Evolutionary conservation across 2,113 vertebrate genomes (phyloP), one percentile per base, ranked within the genome.

Genomic region (Upupa epops): DNA sequence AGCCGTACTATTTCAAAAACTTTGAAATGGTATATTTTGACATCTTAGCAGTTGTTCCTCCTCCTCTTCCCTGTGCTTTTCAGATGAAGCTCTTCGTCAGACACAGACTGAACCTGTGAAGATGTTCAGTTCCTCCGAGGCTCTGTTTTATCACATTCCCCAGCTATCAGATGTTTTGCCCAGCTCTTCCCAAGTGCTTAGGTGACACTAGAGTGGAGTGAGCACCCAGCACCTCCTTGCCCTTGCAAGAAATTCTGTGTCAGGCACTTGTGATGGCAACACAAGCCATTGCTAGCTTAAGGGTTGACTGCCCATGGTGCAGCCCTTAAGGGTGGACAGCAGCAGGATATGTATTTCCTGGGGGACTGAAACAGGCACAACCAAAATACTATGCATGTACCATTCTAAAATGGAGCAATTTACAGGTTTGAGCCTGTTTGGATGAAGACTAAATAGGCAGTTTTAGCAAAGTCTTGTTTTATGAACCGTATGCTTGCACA

Each of bases 271-370:
- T 8, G n/a, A 10, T 36, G 68, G 82, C 42, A 32, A 31, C 19
- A 40, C 8, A 34, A 75, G 51, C 31, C 11, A 25, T 6, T 19
- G 60, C 32, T 31, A 24, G 9, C 21, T 60, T 40, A 60, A 28
- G 18, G 32, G 2, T 11, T 48, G 11, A 1, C 22, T 29, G 48
- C 51, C 28, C 12, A 0, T 56, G 1, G 4, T 51, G 48, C 66
- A 68, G 61, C 60, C 49, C 34, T 66, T 75, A 4, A 13, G 54
- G 34, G 21, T 65, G 21, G 52, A 49, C 7, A 4, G 63, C 75
- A 54, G 70, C 54, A 60, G 49, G 40, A 72, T 48, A 45, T 34
- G 14, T 28, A 22, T 36, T 69, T 82, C 46, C n/a, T 2, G 1
- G 78, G 22, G 32, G 9, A 7, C 29, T 60, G 54, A 54, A 72